These are phyloP conservation scores for Plebejus anna DNA, from an alignment of 2,888 invertebrate species.

Conservation along the genomic window DNA sequence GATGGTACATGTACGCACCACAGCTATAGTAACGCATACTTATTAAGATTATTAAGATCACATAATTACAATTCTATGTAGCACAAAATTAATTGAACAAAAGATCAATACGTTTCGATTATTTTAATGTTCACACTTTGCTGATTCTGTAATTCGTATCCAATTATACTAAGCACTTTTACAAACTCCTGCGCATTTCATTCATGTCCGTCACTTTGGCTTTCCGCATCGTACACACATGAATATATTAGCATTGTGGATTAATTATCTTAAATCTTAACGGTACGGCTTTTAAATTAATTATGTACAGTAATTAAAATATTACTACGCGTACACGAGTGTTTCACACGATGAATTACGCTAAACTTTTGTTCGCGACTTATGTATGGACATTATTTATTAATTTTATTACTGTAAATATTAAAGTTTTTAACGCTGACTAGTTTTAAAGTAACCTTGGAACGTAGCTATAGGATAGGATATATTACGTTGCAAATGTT, in stretches of 20 bases:
- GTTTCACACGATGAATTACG: neutral
- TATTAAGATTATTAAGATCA: neutral
- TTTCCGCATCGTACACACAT: conserved; percentile 2
- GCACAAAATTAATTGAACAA: no score
- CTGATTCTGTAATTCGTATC: neutral
- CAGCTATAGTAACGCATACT: neutral
- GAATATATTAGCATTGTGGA: conserved; percentile 13
- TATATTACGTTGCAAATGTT: no score
- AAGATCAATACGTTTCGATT: no score
- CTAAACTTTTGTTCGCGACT: neutral
- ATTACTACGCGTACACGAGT: conserved; percentile 1
- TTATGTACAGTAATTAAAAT: conserved; percentile 19
- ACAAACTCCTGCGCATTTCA: neutral
- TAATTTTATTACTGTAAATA: neutral
- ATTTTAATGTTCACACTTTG: no score
- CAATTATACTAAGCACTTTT: neutral
- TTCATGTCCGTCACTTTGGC: neutral
- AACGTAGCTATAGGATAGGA: no score
- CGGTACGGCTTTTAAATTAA: neutral
- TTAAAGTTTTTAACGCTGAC: neutral
- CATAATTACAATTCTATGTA: neutral
- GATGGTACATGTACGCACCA: neutral
- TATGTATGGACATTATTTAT: neutral
- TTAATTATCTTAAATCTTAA: conserved; percentile 6
- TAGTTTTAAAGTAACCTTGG: neutral